Evolutionary conservation across 2,113 vertebrate species (phyloP).

Genomic region (Strigops habroptila): DNA sequence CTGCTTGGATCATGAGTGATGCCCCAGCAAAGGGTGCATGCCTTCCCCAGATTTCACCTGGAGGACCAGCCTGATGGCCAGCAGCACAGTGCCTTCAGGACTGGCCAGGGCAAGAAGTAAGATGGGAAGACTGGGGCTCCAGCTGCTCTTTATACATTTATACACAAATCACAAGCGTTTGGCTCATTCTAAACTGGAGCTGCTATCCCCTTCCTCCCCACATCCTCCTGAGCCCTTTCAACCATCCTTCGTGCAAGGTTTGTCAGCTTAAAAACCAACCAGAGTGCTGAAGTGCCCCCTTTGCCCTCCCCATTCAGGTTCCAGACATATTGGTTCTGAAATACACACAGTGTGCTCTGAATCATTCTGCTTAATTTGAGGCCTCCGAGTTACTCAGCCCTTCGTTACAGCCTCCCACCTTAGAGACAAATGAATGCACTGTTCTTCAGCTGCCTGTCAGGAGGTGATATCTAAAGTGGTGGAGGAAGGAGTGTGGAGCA

Average conservation of each 20-base stretch:
- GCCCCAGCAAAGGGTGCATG: rapidly evolving
- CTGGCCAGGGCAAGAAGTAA: rapidly evolving
- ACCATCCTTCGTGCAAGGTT: not conserved
- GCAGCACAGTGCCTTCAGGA: not conserved
- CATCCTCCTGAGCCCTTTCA: not conserved
- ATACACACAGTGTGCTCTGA: not conserved
- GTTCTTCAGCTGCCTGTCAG: conserved; percentile 28
- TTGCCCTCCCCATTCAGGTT: not conserved
- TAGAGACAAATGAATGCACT: not conserved
- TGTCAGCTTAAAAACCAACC: not conserved
- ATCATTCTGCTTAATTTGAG: conserved; percentile 12
- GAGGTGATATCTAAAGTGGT: not conserved
- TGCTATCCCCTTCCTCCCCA: not conserved
- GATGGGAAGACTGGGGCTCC: not conserved
- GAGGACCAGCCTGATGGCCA: not conserved
- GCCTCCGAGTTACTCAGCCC: not conserved
- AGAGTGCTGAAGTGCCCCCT: not conserved
- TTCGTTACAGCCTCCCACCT: conserved; percentile 36
- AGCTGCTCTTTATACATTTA: not conserved
- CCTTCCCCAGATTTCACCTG: rapidly evolving
- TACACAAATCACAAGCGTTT: not conserved
- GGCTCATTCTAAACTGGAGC: not conserved
- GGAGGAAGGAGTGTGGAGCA: not conserved
- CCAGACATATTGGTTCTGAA: not conserved
- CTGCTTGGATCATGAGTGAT: not conserved